Evolutionary conservation across 2,888 invertebrate species (phyloP).

Genomic region (Oscheius myriophilus): DNA sequence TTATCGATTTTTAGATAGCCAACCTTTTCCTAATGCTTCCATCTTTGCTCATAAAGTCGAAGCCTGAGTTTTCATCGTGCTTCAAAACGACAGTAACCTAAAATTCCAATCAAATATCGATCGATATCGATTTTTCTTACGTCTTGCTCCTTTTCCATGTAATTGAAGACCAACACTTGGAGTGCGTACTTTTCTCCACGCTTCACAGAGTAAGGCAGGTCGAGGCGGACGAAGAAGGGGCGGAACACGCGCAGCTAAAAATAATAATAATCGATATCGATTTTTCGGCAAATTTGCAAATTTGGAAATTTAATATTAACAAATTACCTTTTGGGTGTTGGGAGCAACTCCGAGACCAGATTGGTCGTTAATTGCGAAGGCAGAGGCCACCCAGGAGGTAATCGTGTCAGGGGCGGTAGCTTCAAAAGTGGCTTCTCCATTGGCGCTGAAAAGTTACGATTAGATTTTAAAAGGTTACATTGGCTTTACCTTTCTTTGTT

Average conservation of each 20-base stretch:
- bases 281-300: not conserved
- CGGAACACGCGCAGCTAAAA: constrained; percentile 81
- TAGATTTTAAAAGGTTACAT: too few species aligned
- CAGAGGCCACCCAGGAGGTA: constrained; percentile 85
- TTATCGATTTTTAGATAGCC: not conserved
- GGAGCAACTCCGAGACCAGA: constrained; percentile 83
- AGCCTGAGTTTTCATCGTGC: constrained; percentile 77
- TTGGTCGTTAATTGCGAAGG: constrained; percentile 83
- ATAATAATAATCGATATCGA: not conserved
- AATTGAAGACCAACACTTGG: constrained; percentile 78
- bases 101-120: constrained; percentile 15
- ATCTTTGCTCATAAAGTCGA: constrained; percentile 69
- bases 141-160: constrained; percentile 79
- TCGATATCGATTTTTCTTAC: constrained; percentile 59
- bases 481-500: too few species aligned
- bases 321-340: constrained; percentile 53
- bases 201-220: constrained; percentile 87
- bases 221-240: constrained; percentile 85
- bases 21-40: constrained; percentile 56
- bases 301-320: not conserved
- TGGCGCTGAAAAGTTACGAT: constrained; percentile 69
- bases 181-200: constrained; percentile 89
- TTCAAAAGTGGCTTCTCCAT: constrained; percentile 75
- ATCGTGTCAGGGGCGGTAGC: constrained; percentile 83
- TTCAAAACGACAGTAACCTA: constrained; percentile 84